Conservation (phyloP, 2,797 vertebrate species). For the Carapus acus region DNA sequence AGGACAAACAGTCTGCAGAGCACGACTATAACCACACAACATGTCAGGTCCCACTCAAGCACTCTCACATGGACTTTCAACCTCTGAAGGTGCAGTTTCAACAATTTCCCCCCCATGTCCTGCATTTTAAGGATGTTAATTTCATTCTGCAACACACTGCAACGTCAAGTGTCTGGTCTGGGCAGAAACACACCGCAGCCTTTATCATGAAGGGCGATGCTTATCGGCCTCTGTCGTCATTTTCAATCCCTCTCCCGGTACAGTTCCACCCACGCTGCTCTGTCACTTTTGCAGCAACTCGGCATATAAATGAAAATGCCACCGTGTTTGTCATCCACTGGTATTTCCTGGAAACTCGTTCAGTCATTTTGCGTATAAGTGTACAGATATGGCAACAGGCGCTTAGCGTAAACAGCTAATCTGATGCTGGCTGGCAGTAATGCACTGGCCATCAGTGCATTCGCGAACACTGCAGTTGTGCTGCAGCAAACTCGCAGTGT, state of each 20-base stretch:
- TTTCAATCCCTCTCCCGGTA: slow-evolving; percentile 14
- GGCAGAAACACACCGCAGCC: not conserved
- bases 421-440: slow-evolving; percentile 35
- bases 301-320: slow-evolving; percentile 35
- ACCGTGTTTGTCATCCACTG: slow-evolving; percentile 13
- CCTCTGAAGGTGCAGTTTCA: no score
- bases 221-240: slow-evolving; percentile 32
- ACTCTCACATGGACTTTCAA: no score
- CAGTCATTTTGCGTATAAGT: slow-evolving; percentile 24
- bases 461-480: not conserved
- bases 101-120: no score
- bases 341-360: slow-evolving; percentile 29
- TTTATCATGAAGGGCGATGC: slow-evolving; percentile 19
- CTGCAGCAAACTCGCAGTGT: no score
- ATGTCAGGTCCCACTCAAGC: no score
- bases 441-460: slow-evolving; percentile 31
- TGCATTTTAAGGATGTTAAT: not conserved
- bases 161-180: not conserved
- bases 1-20: not conserved
- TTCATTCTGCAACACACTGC: not conserved
- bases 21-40: not conserved
- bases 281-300: slow-evolving; percentile 7
- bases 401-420: slow-evolving; percentile 32
- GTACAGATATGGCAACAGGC: slow-evolving; percentile 29
- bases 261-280: slow-evolving; percentile 19